Base-by-base conservation (phyloP, 2,113 vertebrate species). In the Xenopus tropicalis region DNA sequence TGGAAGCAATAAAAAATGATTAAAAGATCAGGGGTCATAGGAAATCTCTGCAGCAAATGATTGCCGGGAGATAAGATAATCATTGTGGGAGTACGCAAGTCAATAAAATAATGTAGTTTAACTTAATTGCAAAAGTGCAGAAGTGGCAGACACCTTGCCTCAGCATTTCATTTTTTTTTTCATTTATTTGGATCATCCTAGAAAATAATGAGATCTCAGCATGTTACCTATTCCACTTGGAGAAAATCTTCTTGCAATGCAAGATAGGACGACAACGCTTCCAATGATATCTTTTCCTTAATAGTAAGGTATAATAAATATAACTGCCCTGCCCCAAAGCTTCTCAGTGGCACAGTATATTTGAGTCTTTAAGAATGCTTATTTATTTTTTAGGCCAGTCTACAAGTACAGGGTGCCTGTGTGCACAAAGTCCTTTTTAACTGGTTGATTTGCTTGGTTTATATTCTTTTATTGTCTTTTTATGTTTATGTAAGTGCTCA, bases 131-230 rank as follows among this genome's bases (percentile, higher is more conserved):
- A 76, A 43, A 62, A 69, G 58, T 44, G 57, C 57, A 37, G 73
- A 69, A 69, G 58, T 63, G 73, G 73, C 66, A 63, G 73, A 76
- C 73, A 63, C 46, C 51, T 69, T 54, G 58, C 58, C 46, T 63
- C 66, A 63, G 66, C 66, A 44, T 52, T 69, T 56, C 46, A 68
- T 69, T 58, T 61, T 69, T 69, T 58, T 61, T 69, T 66, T 76
- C 66, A 63, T 75, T 63, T 25, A 44, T 69, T 69, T 63, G 57
- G 66, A 69, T 76, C 58, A 76, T 63, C 58, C 52, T 63, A 54
- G 66, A 69, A 76, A 69, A 63, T 76, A 76, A 76, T 76, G 66
- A 76, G 73, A 22, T 69, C 73, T 63, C 73, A 76, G 73, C 73
- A 61, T 69, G 73, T 69, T 62, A 63, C 58, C 66, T 23, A 56